Base-by-base conservation (phyloP, 1,140 invertebrate species). In the Ooceraea biroi region DNA sequence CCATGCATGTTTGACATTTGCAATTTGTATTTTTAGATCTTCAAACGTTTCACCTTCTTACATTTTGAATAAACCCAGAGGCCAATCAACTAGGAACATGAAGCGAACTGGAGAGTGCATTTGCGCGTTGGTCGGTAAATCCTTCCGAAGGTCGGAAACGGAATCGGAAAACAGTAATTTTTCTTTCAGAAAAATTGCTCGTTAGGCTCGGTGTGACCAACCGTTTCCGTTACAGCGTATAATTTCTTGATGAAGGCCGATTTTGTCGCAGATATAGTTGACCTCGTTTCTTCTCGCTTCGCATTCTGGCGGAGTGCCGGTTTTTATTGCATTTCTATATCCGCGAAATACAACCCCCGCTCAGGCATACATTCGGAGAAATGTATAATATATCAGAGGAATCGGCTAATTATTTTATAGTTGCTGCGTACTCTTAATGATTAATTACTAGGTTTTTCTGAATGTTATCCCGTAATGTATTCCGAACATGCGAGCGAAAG, bases 221-320 rank as follows among this genome's bases (percentile, higher is more conserved):
- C n/a, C 72, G 71, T 77, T 83, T 77, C 82, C 41, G 72, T 76
- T 77, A 83, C 58, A 55, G 73, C 50, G 30, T 86, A 84, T 84
- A 71, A 88, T 88, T 80, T 41, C 85, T 78, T 82, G 73, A 88
- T 84, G 86, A 88, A 88, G 86, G 86, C 69, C 86, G 86, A 84
- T 88, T 87, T 36, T 84, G 86, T 83, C 85, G 83, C 85, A 84
- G 86, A 88, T 83, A 84, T 88, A 84, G 85, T 86, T 88, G 86
- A 88, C 86, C 86, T 76, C 85, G 69, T 88, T 88, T 88, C 82
- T 71, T 76, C 72, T 83, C 50, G 77, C 80, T 72, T 83, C 86
- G 86, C 86, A 80, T 83, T 85, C 76, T 84, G 85, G 85, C 82
- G 77, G 74, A 84, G 82, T 73, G 86, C 74, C 73, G 82, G 22